A percentile compares a stretch with the other conserved stretches of the same genome.
Evolutionary conservation across 2,888 invertebrate species (phyloP).

Genomic region (Anthrax anthrax): DNA sequence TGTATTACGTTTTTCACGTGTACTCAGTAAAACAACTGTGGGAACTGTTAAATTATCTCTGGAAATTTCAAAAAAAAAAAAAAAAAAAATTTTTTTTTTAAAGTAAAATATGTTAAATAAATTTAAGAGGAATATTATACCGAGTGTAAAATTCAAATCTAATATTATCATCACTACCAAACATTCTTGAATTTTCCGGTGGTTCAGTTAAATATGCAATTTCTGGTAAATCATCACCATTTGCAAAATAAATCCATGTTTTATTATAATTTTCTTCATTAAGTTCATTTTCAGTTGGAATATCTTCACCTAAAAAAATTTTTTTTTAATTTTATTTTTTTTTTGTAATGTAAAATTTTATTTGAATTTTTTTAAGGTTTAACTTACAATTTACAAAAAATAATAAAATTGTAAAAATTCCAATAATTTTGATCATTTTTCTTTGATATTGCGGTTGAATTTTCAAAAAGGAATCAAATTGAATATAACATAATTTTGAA

Average conservation of each 20-base stretch:
- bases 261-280: conserved; percentile 30
- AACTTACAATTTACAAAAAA: too few species aligned
- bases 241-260: conserved; percentile 35
- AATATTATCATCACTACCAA: conserved; percentile 19
- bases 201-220: conserved; percentile 29
- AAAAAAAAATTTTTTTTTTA: neutral
- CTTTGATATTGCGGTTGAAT: too few species aligned
- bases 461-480: too few species aligned
- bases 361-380: too few species aligned
- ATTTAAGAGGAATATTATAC: conserved; percentile 13
- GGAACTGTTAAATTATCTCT: neutral
- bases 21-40: neutral
- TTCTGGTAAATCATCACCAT: conserved; percentile 30
- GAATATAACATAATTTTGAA: too few species aligned
- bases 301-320: neutral
- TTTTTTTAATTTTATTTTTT: too few species aligned
- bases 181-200: conserved; percentile 19
- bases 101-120: neutral
- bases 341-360: too few species aligned
- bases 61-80: too few species aligned
- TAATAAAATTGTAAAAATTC: too few species aligned
- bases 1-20: neutral
- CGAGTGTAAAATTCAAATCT: conserved; percentile 27
- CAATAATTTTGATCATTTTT: too few species aligned
- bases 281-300: conserved; percentile 13